A percentile compares a stretch with the other conserved stretches of the same genome.
These are phyloP conservation scores for Ridgeia piscesae DNA, from an alignment of 1,140 invertebrate species.

Conservation along the genomic window DNA sequence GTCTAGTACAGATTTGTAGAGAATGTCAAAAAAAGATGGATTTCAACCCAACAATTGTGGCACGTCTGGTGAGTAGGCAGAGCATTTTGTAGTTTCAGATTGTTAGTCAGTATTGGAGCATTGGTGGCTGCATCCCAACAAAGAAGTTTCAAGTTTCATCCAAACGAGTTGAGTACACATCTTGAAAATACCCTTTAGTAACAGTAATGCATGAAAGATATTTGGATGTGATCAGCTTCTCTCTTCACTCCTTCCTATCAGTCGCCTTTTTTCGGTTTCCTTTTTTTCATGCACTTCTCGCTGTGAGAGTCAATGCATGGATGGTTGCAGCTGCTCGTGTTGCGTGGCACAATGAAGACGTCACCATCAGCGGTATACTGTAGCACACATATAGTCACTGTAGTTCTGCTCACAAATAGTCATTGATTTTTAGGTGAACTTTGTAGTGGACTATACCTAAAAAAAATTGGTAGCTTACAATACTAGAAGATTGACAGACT, in stretches of 20 bases:
- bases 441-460: too few species aligned
- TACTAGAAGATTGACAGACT: too few species aligned
- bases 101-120: neutral
- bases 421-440: too few species aligned
- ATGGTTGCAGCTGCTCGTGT: slow-evolving; percentile 9
- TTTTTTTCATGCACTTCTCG: neutral
- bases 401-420: neutral
- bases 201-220: neutral
- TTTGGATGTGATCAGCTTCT: neutral
- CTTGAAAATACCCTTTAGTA: neutral
- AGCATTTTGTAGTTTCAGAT: neutral
- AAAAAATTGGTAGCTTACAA: too few species aligned
- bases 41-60: too few species aligned
- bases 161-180: neutral
- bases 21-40: too few species aligned
- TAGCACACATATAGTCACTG: neutral
- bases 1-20: too few species aligned
- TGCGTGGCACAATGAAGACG: slow-evolving; percentile 19
- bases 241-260: neutral
- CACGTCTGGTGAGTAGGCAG: neutral
- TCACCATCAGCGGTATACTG: slow-evolving; percentile 13
- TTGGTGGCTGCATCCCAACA: neutral
- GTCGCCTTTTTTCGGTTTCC: neutral
- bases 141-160: neutral
- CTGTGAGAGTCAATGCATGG: neutral